Base-by-base conservation (phyloP, 2,797 vertebrate genomes). In the Acanthornis magna region DNA sequence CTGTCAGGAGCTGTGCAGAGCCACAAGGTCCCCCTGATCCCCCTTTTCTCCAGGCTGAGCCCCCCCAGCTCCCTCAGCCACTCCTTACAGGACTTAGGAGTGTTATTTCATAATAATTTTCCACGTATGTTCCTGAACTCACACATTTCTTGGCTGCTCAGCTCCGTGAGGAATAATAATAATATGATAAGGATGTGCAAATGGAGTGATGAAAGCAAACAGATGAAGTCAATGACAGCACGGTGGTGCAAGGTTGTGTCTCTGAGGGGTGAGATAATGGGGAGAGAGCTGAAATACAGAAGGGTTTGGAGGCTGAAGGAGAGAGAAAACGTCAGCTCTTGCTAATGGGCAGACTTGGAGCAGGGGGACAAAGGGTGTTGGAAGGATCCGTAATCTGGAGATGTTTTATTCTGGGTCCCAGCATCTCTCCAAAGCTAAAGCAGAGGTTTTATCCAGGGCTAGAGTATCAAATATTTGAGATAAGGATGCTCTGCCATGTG, bases 301-400 rank as follows among this genome's bases (percentile, higher is more conserved):
- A 36, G 12, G 60, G 2, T 22, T 38, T 17, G 73, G 73, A 63
- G 71, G 88, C 75, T 54, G 66, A 36, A 77, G 62, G 76, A 38
- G 61, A 62, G 43, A 30, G 65, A 4, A 73, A 13, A 34, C 3
- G 1, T 42, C 82, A 54, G 32, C 34, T 61, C 29, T 18, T 4
- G 26, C 19, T 48, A 4, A 7, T 4, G 22, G 27, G 32, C 51
- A 27, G 38, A 2, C 23, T 29, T 3, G 0, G 40, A 74, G 70
- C 58, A 9, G 3, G 7, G 58, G 63, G 47, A 4, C 47, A 29
- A 2, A 19, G 2, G 25, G 18, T 3, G n/a, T 12, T 21, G 30
- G 42, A 8, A 14, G 1, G 7, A 3, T 40, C 26, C 1, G 1
- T 8, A 5, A 6, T 3, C 7, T 11, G 70, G 15, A 14, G n/a